These are phyloP conservation scores for Phocides pigmalion DNA, from an alignment of 1,140 invertebrate genomes.

Conservation along the genomic window DNA sequence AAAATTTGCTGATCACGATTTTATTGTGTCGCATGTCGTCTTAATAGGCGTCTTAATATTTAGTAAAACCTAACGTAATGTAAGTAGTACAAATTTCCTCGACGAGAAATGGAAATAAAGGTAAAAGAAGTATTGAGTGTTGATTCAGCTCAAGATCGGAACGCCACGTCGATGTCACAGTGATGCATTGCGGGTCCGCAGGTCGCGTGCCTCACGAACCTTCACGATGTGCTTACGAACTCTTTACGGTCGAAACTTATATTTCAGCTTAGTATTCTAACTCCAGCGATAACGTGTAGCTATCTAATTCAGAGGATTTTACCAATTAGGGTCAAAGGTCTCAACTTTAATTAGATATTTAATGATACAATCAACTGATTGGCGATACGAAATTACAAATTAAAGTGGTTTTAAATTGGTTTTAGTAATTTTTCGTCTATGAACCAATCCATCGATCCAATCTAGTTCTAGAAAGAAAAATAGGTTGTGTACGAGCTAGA, in stretches of 20 bases:
- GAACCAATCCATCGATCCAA: no score
- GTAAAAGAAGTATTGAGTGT: background rate
- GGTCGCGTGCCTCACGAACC: constrained; percentile 49
- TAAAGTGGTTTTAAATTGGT: no score
- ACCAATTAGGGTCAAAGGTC: no score
- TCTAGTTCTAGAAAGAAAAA: background rate
- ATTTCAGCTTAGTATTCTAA: constrained; percentile 21
- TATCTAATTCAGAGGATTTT: no score
- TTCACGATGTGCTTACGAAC: constrained; percentile 21
- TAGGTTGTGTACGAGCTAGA: background rate
- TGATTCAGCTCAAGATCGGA: constrained; percentile 3
- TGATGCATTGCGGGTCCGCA: constrained; percentile 64
- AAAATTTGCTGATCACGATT: no score
- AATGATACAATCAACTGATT: no score
- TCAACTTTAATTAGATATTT: no score
- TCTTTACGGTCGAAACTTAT: constrained; percentile 17
- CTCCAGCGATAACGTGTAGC: background rate
- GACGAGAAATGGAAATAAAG: background rate
- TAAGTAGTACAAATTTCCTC: background rate
- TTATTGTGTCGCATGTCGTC: no score
- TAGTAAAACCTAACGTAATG: no score
- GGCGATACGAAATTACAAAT: no score
- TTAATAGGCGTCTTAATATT: no score
- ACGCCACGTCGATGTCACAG: constrained; percentile 38
- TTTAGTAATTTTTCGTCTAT: no score